Base-by-base conservation (phyloP, 2,113 vertebrate species). In the Bothrops jararaca region DNA sequence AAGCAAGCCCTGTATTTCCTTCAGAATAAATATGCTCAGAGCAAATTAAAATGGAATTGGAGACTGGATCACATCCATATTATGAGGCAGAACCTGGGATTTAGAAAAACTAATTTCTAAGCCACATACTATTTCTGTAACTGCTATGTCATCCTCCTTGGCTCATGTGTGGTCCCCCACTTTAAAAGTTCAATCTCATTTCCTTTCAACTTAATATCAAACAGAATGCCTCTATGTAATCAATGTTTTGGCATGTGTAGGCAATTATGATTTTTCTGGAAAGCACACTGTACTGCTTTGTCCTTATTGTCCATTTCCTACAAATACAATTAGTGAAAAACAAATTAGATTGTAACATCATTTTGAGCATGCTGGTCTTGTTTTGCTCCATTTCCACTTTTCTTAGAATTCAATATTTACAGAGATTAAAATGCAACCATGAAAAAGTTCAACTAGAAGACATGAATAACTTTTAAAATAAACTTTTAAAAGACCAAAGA, bases 241-340 rank as follows among this genome's bases (percentile, higher is more conserved):
- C 1, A 0, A 12, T 86, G 91, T 1, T 1, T 57, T 91, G 0
- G 12, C 95, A 95, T 95, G 93, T 95, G 96, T 93, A 96, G 95
- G 88, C 86, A 95, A 95, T 95, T 95, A 93, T 1, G 0, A 90
- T 50, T 89, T 89, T 88, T 91, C 92, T 96, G 93, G 95, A 93
- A 95, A 92, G 93, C 54, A 91, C 95, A 80, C 90, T 42, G 92
- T 52, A 93, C 92, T 92, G 90, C 94, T 96, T 96, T 96, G 95
- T 96, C 96, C 96, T 95, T 6, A 0, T 94, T 96, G 91, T 93
- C 95, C 94, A 96, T 97, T 97, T 96, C 96, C 96, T 97, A 96
- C 95, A 96, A 96, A 96, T 96, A 93, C 54, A 96, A 96, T 97
- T 96, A 96, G 96, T 89, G 95, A 88, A 91, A 92, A 95, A 97